Base-by-base conservation (phyloP, 2,113 vertebrate species). In the Loxodonta africana region DNA sequence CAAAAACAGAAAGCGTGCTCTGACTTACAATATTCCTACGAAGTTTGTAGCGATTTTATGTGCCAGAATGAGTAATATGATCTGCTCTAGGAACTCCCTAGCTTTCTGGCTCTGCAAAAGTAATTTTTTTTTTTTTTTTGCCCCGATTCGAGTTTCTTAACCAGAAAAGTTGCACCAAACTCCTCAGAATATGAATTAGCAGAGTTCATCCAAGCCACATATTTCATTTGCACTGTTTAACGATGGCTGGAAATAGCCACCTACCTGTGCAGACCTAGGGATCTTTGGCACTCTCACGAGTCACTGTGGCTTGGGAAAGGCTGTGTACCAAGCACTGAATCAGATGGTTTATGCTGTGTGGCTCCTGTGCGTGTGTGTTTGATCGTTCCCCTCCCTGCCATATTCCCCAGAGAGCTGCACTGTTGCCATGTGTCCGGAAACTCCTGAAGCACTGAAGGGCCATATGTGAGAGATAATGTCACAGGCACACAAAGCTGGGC, bases 11-110 rank as follows among this genome's bases (percentile, higher is more conserved):
- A 98, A 90, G 98, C 97, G 25, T 98, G 98, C 97, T 88, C 97
- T 96, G 97, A 98, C 98, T 99, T 98, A 98, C 46, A 98, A 98
- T 99, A 98, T 98, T 98, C 97, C 99, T 98, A 98, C 98, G 94
- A 97, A 97, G 94, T 98, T 98, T 97, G 98, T 97, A 98, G 95
- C 97, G 97, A 97, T 98, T 99, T 99, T 98, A 98, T 98, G 97
- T 98, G 98, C 98, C 98, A 99, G 98, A 98, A 98, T 98, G 97
- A 98, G 99, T 99, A 99, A 99, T 97, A 97, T 97, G 98, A 99
- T 98, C 98, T 98, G 98, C 98, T 97, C 98, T 98, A 98, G 98
- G 98, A 99, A 98, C 98, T 99, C 98, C 98, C 98, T 98, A 97
- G 97, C 97, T 98, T 98, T 98, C 98, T 98, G 98, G 96, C 98